Percentiles rank a stretch among this genome's conserved stretches.
Evolutionary conservation across 2,113 vertebrate genomes (phyloP).

Genomic region (Oncorhynchus clarkii): DNA sequence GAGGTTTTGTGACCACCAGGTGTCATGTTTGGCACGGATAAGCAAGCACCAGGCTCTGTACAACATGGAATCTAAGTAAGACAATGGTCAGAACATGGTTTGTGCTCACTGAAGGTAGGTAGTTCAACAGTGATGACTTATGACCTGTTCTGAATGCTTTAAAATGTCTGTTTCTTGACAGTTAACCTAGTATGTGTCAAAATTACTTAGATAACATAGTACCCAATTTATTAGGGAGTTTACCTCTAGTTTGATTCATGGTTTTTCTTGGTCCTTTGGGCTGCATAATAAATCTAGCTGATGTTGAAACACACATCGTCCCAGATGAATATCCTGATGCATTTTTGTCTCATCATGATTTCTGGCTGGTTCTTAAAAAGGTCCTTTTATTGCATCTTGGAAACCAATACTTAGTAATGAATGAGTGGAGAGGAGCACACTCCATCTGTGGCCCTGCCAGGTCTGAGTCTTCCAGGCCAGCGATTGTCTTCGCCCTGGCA

Average conservation of each 20-base stretch:
- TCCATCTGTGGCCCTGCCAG: background rate
- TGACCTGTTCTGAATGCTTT: background rate
- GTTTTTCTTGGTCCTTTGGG: conserved; percentile 8
- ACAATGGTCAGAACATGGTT: background rate
- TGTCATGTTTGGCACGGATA: conserved; percentile 29
- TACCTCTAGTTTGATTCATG: background rate
- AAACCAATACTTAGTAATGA: too few species aligned
- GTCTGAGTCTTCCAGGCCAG: too few species aligned
- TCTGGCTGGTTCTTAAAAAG: too few species aligned
- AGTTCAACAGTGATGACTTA: background rate
- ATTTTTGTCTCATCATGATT: too few species aligned
- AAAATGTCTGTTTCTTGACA: background rate
- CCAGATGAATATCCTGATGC: too few species aligned
- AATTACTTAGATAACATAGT: too few species aligned
- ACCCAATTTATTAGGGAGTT: background rate
- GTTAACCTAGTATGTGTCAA: too few species aligned
- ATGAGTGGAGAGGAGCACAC: too few species aligned
- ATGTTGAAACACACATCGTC: too few species aligned
- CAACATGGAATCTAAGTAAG: background rate
- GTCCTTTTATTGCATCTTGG: too few species aligned
- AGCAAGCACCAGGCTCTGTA: background rate
- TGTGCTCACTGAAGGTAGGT: too few species aligned
- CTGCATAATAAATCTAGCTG: background rate
- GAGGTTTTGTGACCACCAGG: conserved; percentile 39
- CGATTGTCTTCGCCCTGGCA: too few species aligned